A percentile compares a stretch with the other conserved stretches of the same genome.
Conservation (phyloP, 2,113 vertebrate genomes). For the Bujurquina vittata region DNA sequence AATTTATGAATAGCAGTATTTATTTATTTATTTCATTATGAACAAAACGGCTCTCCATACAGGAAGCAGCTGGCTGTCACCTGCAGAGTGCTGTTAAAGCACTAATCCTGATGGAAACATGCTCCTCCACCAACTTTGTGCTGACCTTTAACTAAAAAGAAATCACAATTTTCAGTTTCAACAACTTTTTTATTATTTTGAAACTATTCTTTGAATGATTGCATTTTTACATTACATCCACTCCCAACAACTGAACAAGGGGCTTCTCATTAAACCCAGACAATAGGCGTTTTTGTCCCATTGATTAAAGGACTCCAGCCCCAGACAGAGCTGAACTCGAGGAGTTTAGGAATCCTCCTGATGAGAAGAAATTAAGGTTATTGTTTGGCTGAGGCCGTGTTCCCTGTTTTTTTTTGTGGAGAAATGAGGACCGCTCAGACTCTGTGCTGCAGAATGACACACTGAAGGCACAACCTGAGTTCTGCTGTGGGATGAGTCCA, state of each 20-base stretch:
- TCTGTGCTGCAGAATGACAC: neutral
- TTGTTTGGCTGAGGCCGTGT: neutral
- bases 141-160: neutral
- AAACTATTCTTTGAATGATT: neutral
- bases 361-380: neutral
- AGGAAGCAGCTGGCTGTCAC: no score
- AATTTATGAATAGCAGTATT: no score
- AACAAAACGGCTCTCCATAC: no score
- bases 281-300: slow-evolving; percentile 21
- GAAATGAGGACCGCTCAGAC: neutral
- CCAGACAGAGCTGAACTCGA: neutral
- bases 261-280: slow-evolving; percentile 32
- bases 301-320: neutral
- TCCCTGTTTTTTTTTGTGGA: neutral
- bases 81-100: no score
- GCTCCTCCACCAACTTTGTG: no score
- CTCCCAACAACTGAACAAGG: slow-evolving; percentile 3
- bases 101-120: no score
- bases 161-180: neutral
- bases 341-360: neutral
- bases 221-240: neutral
- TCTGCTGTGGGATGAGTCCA: neutral
- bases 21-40: no score
- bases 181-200: neutral
- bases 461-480: neutral